Conservation (phyloP, 2,113 vertebrate genomes). For the Cyanistes caeruleus region DNA sequence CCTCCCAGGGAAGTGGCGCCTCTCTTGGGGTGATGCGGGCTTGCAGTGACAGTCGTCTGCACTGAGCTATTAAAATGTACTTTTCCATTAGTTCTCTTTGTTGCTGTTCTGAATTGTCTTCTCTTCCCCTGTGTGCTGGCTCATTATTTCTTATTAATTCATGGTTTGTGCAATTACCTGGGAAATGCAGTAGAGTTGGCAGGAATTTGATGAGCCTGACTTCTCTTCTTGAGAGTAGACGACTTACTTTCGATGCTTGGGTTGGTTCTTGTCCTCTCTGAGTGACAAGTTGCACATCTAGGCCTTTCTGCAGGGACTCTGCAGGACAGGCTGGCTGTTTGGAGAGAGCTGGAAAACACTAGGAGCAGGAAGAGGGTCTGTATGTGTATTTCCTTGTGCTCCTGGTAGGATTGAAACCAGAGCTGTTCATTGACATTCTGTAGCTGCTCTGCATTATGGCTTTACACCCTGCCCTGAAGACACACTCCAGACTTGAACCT, state of each 20-base stretch:
- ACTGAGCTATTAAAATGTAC: neutral
- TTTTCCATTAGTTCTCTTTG: constrained; percentile 5
- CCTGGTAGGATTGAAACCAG: neutral
- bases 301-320: neutral
- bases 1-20: neutral
- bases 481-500: neutral
- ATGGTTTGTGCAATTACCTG: constrained; percentile 31
- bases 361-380: neutral
- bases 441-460: neutral
- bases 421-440: neutral
- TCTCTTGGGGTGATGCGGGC: neutral
- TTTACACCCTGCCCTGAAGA: neutral
- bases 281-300: neutral
- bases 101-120: neutral
- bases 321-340: neutral
- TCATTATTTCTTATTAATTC: constrained; percentile 53
- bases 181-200: neutral
- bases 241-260: neutral
- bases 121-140: constrained; percentile 16
- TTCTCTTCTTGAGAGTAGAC: neutral
- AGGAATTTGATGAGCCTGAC: neutral
- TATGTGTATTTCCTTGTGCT: neutral
- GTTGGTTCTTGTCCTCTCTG: neutral
- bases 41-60: neutral
- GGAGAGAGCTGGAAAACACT: neutral